These are phyloP conservation scores for Celastrina argiolus DNA, from an alignment of 2,888 invertebrate species.

Conservation along the genomic window DNA sequence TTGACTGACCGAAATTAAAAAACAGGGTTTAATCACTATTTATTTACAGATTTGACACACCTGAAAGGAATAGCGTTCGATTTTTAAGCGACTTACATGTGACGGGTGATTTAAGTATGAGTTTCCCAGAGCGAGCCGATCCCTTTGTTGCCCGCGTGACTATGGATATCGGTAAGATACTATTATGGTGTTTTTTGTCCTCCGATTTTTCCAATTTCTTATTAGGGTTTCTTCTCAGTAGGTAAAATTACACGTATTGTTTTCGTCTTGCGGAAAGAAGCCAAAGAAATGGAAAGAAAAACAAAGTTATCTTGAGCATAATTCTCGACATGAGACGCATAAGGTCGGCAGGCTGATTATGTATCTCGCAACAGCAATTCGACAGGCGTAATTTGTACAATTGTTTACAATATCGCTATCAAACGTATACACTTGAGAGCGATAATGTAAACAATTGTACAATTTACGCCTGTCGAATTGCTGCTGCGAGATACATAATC, in stretches of 20 bases:
- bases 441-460: too few relatives aligned
- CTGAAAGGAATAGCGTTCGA: slow-evolving; percentile 50
- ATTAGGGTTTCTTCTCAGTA: neutral
- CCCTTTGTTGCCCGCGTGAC: slow-evolving; percentile 53
- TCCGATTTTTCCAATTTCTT: neutral
- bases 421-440: too few relatives aligned
- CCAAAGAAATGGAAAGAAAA: neutral
- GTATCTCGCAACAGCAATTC: too few relatives aligned
- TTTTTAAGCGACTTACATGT: slow-evolving; percentile 62
- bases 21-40: neutral
- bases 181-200: neutral
- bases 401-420: too few relatives aligned
- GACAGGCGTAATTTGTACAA: too few relatives aligned
- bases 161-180: slow-evolving; percentile 65
- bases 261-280: neutral
- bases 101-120: slow-evolving; percentile 57
- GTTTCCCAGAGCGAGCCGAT: slow-evolving; percentile 43
- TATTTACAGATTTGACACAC: slow-evolving; percentile 51
- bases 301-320: too few relatives aligned
- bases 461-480: too few relatives aligned
- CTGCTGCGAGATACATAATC: too few relatives aligned
- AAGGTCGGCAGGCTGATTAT: too few relatives aligned
- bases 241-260: neutral
- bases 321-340: too few relatives aligned
- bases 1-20: too few relatives aligned